Evolutionary conservation across 2,113 vertebrate species (phyloP).

Genomic region (Zosterops pallidus): DNA sequence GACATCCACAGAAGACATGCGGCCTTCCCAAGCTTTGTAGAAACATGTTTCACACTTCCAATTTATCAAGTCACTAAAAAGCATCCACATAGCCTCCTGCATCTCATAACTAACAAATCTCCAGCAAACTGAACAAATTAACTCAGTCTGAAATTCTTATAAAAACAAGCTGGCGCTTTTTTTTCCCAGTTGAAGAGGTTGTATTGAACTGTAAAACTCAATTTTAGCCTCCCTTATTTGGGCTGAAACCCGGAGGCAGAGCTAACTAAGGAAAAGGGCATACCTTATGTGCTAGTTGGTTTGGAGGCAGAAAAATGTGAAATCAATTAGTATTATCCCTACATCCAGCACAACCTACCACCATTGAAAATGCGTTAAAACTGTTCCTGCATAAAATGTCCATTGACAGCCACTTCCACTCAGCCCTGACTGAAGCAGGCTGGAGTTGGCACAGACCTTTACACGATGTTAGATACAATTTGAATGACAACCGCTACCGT

Average conservation of each 20-base stretch:
- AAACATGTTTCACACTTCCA: neutral
- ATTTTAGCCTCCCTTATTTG: neutral
- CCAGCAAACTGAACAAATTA: neutral
- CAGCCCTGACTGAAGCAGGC: neutral
- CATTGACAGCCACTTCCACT: neutral
- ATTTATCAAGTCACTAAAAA: neutral
- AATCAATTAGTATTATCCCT: slow-evolving; percentile 20
- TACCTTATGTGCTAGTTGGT: neutral
- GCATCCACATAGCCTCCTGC: neutral
- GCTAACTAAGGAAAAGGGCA: neutral
- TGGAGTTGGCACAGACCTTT: slow-evolving; percentile 31
- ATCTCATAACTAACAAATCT: neutral
- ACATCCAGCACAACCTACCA: slow-evolving; percentile 1
- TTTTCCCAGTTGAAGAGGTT: neutral
- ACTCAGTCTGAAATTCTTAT: neutral
- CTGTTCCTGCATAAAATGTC: slow-evolving; percentile 22
- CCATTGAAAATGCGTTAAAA: neutral
- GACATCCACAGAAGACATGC: neutral
- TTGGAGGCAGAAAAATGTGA: slow-evolving; percentile 4
- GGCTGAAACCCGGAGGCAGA: neutral
- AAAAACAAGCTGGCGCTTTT: neutral
- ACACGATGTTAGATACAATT: slow-evolving; percentile 11
- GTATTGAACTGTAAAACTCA: neutral
- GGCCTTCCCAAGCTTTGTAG: neutral
- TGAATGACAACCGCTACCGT: neutral